Evolutionary conservation across 2,888 invertebrate species (phyloP).

Genomic region (Cephonodes hylas): DNA sequence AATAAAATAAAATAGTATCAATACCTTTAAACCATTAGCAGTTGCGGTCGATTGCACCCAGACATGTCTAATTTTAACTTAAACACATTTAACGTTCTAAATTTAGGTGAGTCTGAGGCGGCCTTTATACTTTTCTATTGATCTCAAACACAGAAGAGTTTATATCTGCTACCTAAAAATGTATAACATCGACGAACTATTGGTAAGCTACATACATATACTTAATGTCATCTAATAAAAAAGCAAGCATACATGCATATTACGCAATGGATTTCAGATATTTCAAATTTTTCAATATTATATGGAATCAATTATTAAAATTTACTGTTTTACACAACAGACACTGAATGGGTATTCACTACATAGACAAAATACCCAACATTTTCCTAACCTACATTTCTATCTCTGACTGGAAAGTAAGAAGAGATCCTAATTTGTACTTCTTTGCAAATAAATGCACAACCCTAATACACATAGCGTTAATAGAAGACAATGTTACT

Average conservation of each 20-base stretch:
- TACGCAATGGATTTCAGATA: background rate
- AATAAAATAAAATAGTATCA: background rate
- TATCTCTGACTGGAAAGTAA: background rate
- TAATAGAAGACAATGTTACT: background rate
- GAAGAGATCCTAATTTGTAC: background rate
- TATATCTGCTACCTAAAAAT: too few species aligned
- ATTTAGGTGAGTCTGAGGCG: background rate
- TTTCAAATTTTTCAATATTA: background rate
- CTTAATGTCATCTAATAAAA: background rate
- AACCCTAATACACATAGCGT: conserved; percentile 17
- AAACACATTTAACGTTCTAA: background rate
- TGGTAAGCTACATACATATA: too few species aligned
- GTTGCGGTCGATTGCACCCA: background rate
- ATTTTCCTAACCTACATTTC: background rate
- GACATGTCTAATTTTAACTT: conserved; percentile 3
- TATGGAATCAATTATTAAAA: background rate
- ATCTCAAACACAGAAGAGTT: background rate
- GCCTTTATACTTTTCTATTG: background rate
- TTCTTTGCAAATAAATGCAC: conserved; percentile 12
- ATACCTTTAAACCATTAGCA: background rate
- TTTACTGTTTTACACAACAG: background rate
- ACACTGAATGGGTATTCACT: background rate
- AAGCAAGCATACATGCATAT: background rate
- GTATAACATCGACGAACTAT: too few species aligned
- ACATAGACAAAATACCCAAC: background rate